Evolutionary conservation across 2,113 vertebrate species (phyloP).

Genomic region (Etheostoma spectabile): DNA sequence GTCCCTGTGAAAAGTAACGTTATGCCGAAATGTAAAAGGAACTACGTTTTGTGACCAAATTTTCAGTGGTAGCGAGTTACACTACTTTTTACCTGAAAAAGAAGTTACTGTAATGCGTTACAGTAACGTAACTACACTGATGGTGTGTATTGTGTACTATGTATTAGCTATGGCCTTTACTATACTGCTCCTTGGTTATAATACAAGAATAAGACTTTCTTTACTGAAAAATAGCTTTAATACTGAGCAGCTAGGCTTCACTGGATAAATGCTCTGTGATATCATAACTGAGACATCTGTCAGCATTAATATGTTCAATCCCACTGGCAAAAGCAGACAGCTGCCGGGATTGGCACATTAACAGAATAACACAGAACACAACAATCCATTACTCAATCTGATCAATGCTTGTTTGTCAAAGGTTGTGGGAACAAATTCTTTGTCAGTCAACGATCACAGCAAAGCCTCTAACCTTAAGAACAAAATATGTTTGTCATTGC

Average conservation of each 20-base stretch:
- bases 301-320: constrained; percentile 46
- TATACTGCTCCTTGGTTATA: not conserved
- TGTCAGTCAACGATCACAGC: constrained; percentile 26
- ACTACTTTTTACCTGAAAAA: too few species aligned
- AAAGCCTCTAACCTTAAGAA: constrained; percentile 4
- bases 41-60: too few species aligned
- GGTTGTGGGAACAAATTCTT: constrained; percentile 26
- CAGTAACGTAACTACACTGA: too few species aligned
- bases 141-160: not conserved
- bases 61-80: too few species aligned
- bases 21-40: too few species aligned
- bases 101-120: too few species aligned
- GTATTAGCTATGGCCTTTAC: not conserved
- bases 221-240: not conserved
- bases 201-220: not conserved
- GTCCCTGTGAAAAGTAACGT: too few species aligned
- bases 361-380: constrained; percentile 37
- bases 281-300: constrained; percentile 48
- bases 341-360: constrained; percentile 60
- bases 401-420: constrained; percentile 44
- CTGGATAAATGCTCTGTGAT: constrained; percentile 20
- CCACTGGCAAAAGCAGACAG: constrained; percentile 47
- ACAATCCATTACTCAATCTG: constrained; percentile 36
- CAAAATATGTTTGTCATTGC: not conserved
- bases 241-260: constrained; percentile 4